Conservation (phyloP, 2,113 vertebrate species). For the Ascaphus truei region DNA sequence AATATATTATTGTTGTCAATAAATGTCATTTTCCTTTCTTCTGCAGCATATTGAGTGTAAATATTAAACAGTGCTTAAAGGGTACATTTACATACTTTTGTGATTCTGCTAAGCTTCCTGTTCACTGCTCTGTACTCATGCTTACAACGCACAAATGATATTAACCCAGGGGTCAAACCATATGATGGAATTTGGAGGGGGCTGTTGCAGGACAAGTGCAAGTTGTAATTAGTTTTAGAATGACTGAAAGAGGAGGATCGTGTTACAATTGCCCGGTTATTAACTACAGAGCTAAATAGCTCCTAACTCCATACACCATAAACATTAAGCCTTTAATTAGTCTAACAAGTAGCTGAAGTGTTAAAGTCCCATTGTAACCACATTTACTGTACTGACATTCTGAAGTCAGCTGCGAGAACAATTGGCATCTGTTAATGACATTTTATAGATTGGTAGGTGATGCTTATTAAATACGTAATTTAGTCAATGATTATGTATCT, state of each 20-base stretch:
- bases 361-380: too few species aligned
- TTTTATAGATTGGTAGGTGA: conserved; percentile 3
- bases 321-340: too few species aligned
- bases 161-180: neutral
- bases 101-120: conserved; percentile 10
- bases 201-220: neutral
- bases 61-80: conserved; percentile 35
- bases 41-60: conserved; percentile 11
- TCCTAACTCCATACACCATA: too few species aligned
- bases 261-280: neutral
- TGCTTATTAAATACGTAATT: too few species aligned
- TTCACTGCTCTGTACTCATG: neutral
- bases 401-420: neutral
- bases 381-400: neutral
- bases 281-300: neutral
- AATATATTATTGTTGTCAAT: conserved; percentile 28
- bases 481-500: too few species aligned
- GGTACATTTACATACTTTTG: conserved; percentile 32
- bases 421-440: conserved; percentile 7
- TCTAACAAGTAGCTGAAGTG: too few species aligned
- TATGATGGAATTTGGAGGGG: neutral
- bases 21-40: conserved; percentile 19
- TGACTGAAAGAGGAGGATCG: neutral
- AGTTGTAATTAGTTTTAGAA: neutral
- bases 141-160: conserved; percentile 7